phyloP scores from a whole-genome alignment of 2,888 invertebrate genomes.

The Myopa testacea region DNA sequence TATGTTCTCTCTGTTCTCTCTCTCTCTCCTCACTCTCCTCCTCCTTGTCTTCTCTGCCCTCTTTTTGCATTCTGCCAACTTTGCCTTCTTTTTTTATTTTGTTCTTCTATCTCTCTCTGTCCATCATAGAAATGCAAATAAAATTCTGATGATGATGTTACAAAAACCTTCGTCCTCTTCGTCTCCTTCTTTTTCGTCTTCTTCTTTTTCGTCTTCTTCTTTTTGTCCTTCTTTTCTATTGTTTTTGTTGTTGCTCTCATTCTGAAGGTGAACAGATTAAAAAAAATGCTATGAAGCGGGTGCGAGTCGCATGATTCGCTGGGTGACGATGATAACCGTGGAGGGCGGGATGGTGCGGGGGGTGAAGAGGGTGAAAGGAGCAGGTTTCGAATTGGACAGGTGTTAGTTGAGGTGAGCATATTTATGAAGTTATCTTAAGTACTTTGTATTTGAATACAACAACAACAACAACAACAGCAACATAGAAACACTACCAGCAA shows the following conservation, averaged over 20 bases:
- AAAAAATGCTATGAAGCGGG: background rate
- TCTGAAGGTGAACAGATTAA: background rate
- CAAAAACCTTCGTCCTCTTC: slow-evolving; percentile 37
- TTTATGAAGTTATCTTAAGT: slow-evolving; percentile 29
- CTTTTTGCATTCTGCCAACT: too few relatives aligned
- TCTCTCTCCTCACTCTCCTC: too few relatives aligned
- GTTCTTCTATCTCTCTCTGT: background rate
- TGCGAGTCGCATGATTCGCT: background rate
- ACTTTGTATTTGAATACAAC: slow-evolving; percentile 30
- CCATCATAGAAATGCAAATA: slow-evolving; percentile 62
- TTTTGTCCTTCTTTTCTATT: background rate
- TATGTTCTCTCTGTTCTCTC: too few relatives aligned
- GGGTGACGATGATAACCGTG: background rate
- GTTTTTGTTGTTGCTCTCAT: background rate
- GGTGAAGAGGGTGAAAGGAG: background rate
- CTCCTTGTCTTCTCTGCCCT: too few relatives aligned
- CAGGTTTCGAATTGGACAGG: background rate
- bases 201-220: background rate
- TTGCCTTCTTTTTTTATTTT: background rate
- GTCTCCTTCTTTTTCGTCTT: background rate
- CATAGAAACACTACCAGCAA: background rate
- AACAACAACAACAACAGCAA: background rate
- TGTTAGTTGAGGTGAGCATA: slow-evolving; percentile 14
- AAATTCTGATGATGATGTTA: slow-evolving; percentile 62
- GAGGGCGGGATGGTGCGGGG: background rate